Evolutionary conservation across 2,113 vertebrate genomes (phyloP).

Genomic region (Neofelis nebulosa): DNA sequence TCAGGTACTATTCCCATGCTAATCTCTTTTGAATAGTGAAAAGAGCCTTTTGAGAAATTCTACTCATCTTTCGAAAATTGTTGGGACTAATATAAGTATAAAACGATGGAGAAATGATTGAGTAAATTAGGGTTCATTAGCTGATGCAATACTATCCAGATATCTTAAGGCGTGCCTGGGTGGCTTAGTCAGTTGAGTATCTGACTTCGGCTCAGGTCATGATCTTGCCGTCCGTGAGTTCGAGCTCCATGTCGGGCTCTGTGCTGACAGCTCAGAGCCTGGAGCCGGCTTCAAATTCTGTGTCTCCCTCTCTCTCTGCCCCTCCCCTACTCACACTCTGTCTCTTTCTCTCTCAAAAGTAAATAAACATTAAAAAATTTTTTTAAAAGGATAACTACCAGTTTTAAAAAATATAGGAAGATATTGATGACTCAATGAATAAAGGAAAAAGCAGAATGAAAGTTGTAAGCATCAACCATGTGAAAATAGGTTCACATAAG

Average conservation of each 20-base stretch:
- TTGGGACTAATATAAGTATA: not conserved
- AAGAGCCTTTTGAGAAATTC: not conserved
- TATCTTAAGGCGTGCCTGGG: not conserved
- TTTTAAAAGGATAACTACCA: not conserved
- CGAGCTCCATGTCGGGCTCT: no score
- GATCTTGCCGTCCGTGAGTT: no score
- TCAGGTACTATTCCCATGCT: not conserved
- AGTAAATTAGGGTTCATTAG: not conserved
- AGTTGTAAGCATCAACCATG: not conserved
- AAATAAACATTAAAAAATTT: no score
- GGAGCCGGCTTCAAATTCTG: no score
- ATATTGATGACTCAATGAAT: conserved; percentile 2
- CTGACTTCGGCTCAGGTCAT: no score
- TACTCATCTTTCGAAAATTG: conserved; percentile 4
- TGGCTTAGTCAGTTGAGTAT: no score
- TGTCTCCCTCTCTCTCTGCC: no score
- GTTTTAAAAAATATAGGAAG: conserved; percentile 34
- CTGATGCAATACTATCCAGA: not conserved
- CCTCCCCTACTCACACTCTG: no score
- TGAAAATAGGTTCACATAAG: not conserved
- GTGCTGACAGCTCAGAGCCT: no score
- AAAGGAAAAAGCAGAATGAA: not conserved
- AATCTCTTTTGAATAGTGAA: conserved; percentile 16
- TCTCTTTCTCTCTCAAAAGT: no score
- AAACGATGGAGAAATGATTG: conserved; percentile 21